Evolutionary conservation across 2,888 invertebrate genomes (phyloP), one percentile per base, ranked within the genome.

Genomic region (Ectemnius lituratus): DNA sequence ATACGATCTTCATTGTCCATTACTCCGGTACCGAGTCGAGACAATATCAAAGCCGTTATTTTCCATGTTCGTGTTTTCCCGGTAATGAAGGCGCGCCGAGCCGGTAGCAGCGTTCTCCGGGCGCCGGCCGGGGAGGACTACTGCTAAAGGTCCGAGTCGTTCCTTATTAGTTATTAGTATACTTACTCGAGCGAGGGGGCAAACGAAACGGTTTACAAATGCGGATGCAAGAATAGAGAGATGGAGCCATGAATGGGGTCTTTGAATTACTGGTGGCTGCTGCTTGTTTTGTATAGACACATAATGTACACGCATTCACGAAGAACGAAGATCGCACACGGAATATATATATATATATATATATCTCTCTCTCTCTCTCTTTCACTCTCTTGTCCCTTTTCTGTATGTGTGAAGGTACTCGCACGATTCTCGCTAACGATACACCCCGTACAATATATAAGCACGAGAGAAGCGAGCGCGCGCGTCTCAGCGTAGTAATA

Each of bases 231-330:
- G 87, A 89, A 88, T 88, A 86, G 88, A 85, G 87, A 84, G 87
- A 79, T 79, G 80, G 76, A 79, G 84, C 72, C 80, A 86, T 89
- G 85, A 88, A 89, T 88, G 87, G 87, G 79, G 82, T 85, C 86
- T 88, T 89, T 88, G 88, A 88, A 88, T 88, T 85, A 85, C 83
- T 79, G 84, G 78, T 86, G 84, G 83, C 83, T 85, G 86, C 85
- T 86, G 86, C 85, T 86, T 87, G 85, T 86, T 88, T 87, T 82
- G 84, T 85, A 85, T 85, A 81, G 84, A 80, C 79, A 79, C 82
- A 81, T 86, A 85, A 85, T 85, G 84, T 83, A 78, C 77, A 79
- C 76, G 74, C 78, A 75, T 79, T 75, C 76, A 76, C 76, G 70
- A 70, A 81, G 63, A 76, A 23, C 23, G 23, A 23, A 23, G 23